Base-by-base conservation (phyloP, 2,888 invertebrate genomes). In the Myathropa florea region DNA sequence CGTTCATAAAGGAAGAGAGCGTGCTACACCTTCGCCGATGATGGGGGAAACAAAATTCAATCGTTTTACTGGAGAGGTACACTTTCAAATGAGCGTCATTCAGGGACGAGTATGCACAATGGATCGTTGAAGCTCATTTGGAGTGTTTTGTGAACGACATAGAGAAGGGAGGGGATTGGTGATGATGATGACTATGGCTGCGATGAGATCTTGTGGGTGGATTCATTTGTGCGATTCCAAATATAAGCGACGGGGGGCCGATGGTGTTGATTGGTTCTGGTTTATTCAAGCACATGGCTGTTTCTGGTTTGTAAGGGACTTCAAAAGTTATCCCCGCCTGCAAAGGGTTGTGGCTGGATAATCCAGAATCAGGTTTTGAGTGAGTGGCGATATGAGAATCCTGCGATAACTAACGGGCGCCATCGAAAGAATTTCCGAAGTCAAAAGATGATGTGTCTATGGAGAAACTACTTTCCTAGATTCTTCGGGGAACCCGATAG, bases 81-180 rank as follows among this genome's bases (percentile, higher is more conserved):
- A 55, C 26, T 21, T 55, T 24, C 55, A 71, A 71, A 71, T 33
- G 60, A 71, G 57, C 71, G 21, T 60, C 39, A 46, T 71, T 71
- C 60, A 71, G 59, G 23, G 21, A 18, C 10, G n/a, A 26, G 26
- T 18, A 18, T 21, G 39, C 59, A 36, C 26, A 60, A 60, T 60
- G n/a, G 71, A 39, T 60, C 23, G 67, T 26, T 30, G 53, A 53
- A 12, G 68, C 30, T 57, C 68, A 57, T 33, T 68, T 68, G 68
- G 28, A 33, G 57, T 55, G 36, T 18, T 46, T 46, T 46, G 46
- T 46, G 46, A 3, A 12, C 2, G 30, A 33, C 10, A 33, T 10
- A 33, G 12, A 12, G 33, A 12, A 7, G 46, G 2, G 18, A 1
- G 46, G 18, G 46, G 18, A n/a, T 18, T 39, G 39, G 7, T 46